Base-by-base conservation (phyloP, 2,113 vertebrate genomes). In the Cyphomyrus plagiostoma region DNA sequence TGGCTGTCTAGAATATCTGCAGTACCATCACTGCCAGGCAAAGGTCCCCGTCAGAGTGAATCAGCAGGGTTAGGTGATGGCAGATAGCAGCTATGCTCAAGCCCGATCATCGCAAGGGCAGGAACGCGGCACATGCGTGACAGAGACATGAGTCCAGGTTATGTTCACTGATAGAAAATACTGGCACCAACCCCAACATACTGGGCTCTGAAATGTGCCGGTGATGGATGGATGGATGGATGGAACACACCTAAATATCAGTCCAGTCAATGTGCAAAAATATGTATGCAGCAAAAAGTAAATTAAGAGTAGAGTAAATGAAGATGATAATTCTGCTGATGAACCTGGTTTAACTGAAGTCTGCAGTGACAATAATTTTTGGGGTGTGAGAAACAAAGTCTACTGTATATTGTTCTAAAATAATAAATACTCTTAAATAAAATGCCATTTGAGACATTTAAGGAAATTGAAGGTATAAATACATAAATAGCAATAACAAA, bases 1-100 rank as follows among this genome's bases (percentile, higher is more conserved):
- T 80, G 53, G 45, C 39, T 83, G 74, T 19, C 77, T 83, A 50
- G 50, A 89, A 83, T 89, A 80, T 82, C 74, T 82, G 46, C 88
- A 89, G 39, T 56, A 21, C 49, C 50, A 50, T 77, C 66, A 80
- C 17, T 66, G n/a, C 49, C 49, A 30, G n/a, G 23, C 58, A 45
- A 84, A n/a, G 82, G 39, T 48, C 45, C 19, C 45, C 19, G 15
- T 84, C 42, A 84, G 45, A 23, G 45, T 84, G 82, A 84, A 39
- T 80, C 30, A 80, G 74, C 74, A 42, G 35, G 11, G 35, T 7
- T 42, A 80, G 74, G 17, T 80, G 74, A 42, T 42, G 35, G 6
- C 74, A 80, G 11, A 4, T 17, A 7, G 74, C 74, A 80, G 13
- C 0, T 70, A 70, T 3, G 3, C 35, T 42, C 35, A 80, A 42